A percentile compares a stretch with the other conserved stretches of the same genome.
phyloP scores from a whole-genome alignment of 2,797 vertebrate species.

The Pseudochromis fuscus region DNA sequence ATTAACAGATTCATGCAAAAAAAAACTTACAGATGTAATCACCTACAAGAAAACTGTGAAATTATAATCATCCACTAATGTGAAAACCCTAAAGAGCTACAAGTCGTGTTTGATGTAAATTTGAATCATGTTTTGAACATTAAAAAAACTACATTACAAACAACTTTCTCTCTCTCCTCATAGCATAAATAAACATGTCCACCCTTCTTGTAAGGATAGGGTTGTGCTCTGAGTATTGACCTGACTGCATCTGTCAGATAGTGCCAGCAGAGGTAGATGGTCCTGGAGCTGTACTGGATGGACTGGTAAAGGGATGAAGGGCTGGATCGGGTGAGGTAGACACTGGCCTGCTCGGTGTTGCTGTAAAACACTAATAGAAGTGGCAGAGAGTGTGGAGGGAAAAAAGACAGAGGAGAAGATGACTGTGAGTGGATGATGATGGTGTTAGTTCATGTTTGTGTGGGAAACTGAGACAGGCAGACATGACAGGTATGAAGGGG shows the following conservation, averaged over 20 bases:
- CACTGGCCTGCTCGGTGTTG: constrained; percentile 87
- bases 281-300: constrained; percentile 90
- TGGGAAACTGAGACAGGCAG: neutral
- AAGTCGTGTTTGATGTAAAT: too few species aligned
- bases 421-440: constrained; percentile 1
- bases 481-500: neutral
- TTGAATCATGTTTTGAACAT: too few species aligned
- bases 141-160: neutral
- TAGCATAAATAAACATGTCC: neutral
- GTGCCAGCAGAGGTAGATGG: constrained; percentile 91
- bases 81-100: neutral
- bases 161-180: neutral
- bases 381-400: neutral
- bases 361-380: constrained; percentile 85
- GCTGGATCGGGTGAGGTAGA: constrained; percentile 88
- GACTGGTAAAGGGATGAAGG: constrained; percentile 87
- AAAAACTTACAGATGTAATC: too few species aligned
- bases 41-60: too few species aligned
- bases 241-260: constrained; percentile 91
- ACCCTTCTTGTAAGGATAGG: neutral
- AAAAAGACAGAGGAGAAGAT: neutral
- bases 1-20: too few species aligned
- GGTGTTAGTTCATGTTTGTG: constrained; percentile 2
- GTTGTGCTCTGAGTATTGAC: constrained; percentile 72
- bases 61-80: neutral